phyloP scores from a whole-genome alignment of 2,113 vertebrate genomes.

The Mellivora capensis region DNA sequence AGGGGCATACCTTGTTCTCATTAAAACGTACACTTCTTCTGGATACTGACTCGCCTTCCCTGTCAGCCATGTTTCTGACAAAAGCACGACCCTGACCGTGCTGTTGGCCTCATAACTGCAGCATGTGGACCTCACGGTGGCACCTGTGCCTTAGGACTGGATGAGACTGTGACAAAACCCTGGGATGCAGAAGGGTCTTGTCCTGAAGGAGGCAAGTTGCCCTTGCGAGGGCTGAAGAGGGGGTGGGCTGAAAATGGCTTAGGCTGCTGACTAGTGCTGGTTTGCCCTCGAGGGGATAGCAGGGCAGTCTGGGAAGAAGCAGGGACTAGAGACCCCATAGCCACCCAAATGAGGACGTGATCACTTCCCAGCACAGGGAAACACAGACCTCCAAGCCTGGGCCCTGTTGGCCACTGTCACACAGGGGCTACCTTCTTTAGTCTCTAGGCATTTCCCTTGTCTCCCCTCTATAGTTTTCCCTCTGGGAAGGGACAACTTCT shows the following conservation, averaged over 20 bases:
- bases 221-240: too few species aligned
- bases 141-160: accelerated
- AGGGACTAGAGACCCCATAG: background rate
- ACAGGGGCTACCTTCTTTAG: background rate
- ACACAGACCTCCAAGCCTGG: background rate
- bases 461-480: background rate
- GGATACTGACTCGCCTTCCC: background rate
- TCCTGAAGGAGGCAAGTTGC: background rate
- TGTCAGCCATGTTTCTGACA: background rate
- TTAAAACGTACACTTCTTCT: background rate
- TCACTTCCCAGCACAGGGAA: background rate
- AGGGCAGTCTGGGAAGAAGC: background rate
- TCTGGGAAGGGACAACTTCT: background rate
- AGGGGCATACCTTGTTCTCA: background rate
- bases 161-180: background rate
- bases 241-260: background rate
- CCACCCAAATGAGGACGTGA: accelerated
- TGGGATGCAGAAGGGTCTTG: accelerated
- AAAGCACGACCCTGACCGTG: background rate
- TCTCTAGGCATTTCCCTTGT: background rate
- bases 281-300: background rate
- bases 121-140: accelerated
- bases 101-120: background rate
- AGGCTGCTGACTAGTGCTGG: too few species aligned
- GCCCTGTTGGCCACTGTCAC: accelerated